These are phyloP conservation scores for Varroa destructor DNA, from an alignment of 1,140 invertebrate species.

Conservation along the genomic window DNA sequence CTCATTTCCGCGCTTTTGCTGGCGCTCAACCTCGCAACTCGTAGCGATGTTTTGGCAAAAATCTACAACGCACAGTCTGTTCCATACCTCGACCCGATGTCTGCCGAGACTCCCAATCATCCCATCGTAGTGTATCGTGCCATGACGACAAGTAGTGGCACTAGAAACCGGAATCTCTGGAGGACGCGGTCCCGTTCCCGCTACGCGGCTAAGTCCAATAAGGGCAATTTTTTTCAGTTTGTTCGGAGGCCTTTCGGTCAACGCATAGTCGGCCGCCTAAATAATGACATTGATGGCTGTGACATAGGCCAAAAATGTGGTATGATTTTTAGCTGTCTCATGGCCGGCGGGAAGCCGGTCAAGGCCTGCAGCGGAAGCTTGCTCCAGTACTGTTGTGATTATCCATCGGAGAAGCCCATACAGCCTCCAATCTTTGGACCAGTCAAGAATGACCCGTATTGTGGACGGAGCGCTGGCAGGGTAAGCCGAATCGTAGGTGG, in stretches of 20 bases:
- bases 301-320: constrained; percentile 21
- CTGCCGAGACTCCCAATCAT: constrained; percentile 1
- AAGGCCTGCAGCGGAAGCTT: constrained; percentile 21
- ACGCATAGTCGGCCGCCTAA: constrained; percentile 9
- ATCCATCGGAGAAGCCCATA: constrained; percentile 23
- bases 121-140: constrained; percentile 1
- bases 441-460: constrained; percentile 30
- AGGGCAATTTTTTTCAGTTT: constrained; percentile 8
- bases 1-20: no score
- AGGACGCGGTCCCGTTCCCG: constrained; percentile 12
- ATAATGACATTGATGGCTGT: constrained; percentile 18
- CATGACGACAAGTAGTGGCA: not conserved
- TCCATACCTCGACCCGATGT: constrained; percentile 20
- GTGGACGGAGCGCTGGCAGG: constrained; percentile 51
- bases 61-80: constrained; percentile 6
- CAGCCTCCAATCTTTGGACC: constrained; percentile 19
- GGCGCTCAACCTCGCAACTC: no score
- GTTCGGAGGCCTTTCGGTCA: constrained; percentile 10
- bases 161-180: not conserved
- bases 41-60: no score
- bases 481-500: constrained; percentile 74
- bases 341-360: constrained; percentile 20
- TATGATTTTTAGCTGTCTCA: constrained; percentile 26
- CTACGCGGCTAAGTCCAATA: constrained; percentile 15
- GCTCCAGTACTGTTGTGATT: constrained; percentile 22